Evolutionary conservation across 2,113 vertebrate species (phyloP).

Genomic region (Eolophus roseicapilla): DNA sequence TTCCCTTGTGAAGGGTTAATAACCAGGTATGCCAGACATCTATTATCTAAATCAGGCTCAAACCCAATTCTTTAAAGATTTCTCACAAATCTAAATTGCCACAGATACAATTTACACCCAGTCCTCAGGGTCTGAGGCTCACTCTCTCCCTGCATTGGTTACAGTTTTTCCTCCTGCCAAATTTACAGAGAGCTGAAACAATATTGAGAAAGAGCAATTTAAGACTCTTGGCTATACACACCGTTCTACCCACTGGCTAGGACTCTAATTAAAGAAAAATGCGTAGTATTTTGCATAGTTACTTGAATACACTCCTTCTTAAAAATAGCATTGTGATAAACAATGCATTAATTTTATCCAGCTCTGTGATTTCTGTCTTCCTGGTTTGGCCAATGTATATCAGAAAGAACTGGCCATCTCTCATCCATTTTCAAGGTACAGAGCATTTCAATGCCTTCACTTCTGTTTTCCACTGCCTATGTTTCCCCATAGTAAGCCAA

Average conservation of each 20-base stretch:
- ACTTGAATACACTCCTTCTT: neutral
- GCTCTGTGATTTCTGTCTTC: neutral
- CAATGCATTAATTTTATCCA: neutral
- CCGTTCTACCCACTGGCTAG: neutral
- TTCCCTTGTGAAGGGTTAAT: neutral
- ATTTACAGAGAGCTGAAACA: neutral
- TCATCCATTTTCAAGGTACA: neutral
- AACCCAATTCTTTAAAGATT: neutral
- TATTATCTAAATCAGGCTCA: neutral
- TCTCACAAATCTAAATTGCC: neutral
- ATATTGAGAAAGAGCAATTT: neutral
- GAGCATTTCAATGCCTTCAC: neutral
- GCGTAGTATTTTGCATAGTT: neutral
- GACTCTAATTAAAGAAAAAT: neutral
- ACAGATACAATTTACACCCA: neutral
- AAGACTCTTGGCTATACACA: neutral
- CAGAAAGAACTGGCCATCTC: neutral
- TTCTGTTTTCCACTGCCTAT: neutral
- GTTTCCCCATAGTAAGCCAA: conserved; percentile 50
- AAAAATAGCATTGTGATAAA: neutral
- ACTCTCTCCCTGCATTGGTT: neutral
- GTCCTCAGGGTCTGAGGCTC: neutral
- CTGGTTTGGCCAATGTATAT: neutral
- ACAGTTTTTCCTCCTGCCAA: neutral
- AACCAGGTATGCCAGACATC: neutral